Base-by-base conservation (phyloP, 2,888 invertebrate species). In the Tetragonisca angustula region DNA sequence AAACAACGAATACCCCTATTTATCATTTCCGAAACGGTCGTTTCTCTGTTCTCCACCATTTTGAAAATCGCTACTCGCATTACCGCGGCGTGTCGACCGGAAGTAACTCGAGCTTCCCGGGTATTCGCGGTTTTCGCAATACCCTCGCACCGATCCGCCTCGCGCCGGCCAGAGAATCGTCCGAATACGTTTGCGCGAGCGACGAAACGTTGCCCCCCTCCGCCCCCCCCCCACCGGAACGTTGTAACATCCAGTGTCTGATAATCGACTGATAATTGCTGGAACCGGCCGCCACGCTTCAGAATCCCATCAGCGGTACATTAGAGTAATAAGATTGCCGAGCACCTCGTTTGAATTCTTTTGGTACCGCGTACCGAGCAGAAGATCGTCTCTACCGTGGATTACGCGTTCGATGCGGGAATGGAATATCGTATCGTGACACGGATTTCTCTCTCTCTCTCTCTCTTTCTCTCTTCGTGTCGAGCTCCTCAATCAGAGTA, bases 21-120 rank as follows among this genome's bases (percentile, higher is more conserved):
- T 86, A 82, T 85, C 85, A 79, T 86, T 86, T 86, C 81, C 85
- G 79, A 85, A 86, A 86, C 75, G 76, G 27, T 68, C 73, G 77
- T 81, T 76, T 52, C 79, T 76, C 69, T 71, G 80, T 83, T 79
- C 80, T 68, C 77, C 78, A 81, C 69, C 88, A 88, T 89, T 88
- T 88, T 88, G 85, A 89, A 88, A 89, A 87, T 88, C 83, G 80
- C 71, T 83, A 76, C 85, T 80, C 88, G 88, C 80, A 84, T 88
- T 83, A 83, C 88, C 78, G 73, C 68, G 71, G 76, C 80, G 80
- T 78, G 83, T 68, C 79, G 72, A 84, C 83, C 88, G 88, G 89
- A 88, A 88, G 83, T 87, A 75, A 84, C 87, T 79, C 81, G 75
- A 85, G 85, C 80, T 82, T 87, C 89, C 88, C 88, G 87, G 85